These are phyloP conservation scores for Cheilosia pagana DNA, from an alignment of 2,888 invertebrate genomes.

Conservation along the genomic window DNA sequence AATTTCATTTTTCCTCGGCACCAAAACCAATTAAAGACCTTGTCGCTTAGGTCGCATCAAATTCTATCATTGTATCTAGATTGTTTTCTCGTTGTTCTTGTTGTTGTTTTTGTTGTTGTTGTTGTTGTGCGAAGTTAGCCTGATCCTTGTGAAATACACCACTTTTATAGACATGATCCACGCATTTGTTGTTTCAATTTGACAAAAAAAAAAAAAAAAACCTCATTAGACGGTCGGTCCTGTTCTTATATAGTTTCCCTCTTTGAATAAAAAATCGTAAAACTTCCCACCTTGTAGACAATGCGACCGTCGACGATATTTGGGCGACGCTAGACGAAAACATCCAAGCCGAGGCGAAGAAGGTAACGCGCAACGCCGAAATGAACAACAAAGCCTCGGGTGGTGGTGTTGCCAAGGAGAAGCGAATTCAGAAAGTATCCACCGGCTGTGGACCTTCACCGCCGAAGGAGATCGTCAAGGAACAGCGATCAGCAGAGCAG, in stretches of 20 bases:
- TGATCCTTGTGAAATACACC: conserved; percentile 69
- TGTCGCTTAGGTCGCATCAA: conserved; percentile 19
- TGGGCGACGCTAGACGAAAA: conserved; percentile 83
- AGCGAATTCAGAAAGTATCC: conserved; percentile 82
- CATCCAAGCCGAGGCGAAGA: conserved; percentile 81
- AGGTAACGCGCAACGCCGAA: conserved; percentile 77
- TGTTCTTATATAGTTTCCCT: conserved; percentile 9
- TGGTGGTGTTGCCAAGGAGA: conserved; percentile 30
- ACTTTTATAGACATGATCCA: conserved; percentile 55
- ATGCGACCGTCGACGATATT: conserved; percentile 81
- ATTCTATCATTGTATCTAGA: conserved; percentile 22
- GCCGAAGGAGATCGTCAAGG: conserved; percentile 83
- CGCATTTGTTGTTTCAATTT: conserved; percentile 68
- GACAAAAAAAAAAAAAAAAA: conserved; percentile 36
- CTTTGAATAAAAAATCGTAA: conserved; percentile 33
- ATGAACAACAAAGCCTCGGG: conserved; percentile 38
- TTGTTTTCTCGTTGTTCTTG: conserved; percentile 3
- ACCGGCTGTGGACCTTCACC: conserved; percentile 88
- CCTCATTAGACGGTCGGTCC: conserved; percentile 32
- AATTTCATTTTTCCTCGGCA: conserved; percentile 90
- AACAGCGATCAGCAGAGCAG: conserved; percentile 88
- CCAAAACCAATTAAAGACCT: conserved; percentile 84
- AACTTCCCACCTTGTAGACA: conserved; percentile 57
- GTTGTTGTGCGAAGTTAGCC: conserved; percentile 49
- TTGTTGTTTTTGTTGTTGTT: conserved; percentile 33